Evolutionary conservation across 1,140 invertebrate species (phyloP).

Genomic region (Brachionus manjavacas): DNA sequence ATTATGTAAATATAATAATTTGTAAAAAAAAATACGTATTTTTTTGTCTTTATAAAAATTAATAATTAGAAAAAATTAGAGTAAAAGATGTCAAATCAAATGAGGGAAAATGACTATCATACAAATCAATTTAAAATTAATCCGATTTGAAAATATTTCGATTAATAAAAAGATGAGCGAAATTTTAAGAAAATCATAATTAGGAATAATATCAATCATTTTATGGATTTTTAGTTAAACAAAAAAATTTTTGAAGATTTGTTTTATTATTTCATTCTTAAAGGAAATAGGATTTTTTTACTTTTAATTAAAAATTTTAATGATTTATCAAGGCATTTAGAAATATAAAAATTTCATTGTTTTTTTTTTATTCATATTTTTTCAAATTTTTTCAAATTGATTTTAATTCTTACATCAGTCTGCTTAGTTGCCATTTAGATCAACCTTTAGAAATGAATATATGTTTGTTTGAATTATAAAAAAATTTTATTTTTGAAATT

Average conservation of each 20-base stretch:
- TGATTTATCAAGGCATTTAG: background rate
- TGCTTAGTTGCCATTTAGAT: background rate
- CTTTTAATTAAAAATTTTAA: background rate
- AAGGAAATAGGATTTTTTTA: constrained; percentile 9
- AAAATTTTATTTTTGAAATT: background rate
- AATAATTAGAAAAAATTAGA: background rate
- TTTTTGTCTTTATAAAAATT: background rate
- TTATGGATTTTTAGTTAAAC: background rate
- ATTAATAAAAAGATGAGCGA: background rate
- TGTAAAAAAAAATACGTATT: background rate
- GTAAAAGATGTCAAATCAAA: background rate
- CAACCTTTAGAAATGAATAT: background rate
- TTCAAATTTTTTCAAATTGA: background rate
- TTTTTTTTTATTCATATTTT: background rate
- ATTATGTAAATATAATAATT: background rate
- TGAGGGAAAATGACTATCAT: background rate
- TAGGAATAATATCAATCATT: background rate
- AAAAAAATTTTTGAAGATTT: background rate
- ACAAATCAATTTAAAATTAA: background rate
- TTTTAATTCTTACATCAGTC: no score
- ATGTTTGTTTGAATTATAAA: background rate
- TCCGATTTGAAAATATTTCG: background rate
- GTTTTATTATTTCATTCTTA: background rate
- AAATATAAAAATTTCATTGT: background rate
- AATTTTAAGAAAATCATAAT: background rate